A percentile compares a stretch with the other conserved stretches of the same genome.
Evolutionary conservation across 2,113 vertebrate genomes (phyloP).

Genomic region (Delphinus delphis): DNA sequence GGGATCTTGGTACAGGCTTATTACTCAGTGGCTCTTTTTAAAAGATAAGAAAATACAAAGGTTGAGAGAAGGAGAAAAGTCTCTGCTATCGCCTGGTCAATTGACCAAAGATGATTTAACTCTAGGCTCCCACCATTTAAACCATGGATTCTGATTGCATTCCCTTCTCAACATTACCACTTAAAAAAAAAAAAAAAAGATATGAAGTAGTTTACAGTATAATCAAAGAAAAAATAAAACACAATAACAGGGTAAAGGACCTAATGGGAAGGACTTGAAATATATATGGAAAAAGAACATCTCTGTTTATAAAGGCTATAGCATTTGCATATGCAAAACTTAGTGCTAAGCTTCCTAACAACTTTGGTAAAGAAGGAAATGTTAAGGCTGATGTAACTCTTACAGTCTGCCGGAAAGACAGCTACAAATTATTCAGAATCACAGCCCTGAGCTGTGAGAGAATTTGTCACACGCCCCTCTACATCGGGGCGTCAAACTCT

Average conservation of each 20-base stretch:
- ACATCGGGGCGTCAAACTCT: accelerated
- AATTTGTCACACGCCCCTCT: not conserved
- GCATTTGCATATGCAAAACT: not conserved
- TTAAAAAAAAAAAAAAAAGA: not conserved
- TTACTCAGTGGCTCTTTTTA: not conserved
- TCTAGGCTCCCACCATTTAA: not conserved
- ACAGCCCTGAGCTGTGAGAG: not conserved
- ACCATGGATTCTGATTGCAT: not conserved
- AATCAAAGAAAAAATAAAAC: not conserved
- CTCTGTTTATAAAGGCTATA: not conserved
- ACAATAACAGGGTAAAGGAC: not conserved
- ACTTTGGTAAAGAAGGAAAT: not conserved
- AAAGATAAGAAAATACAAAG: not conserved
- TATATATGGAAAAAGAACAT: not conserved
- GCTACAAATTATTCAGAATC: not conserved
- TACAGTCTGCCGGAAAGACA: not conserved
- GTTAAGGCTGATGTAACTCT: not conserved
- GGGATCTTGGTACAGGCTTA: not conserved
- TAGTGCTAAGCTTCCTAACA: not conserved
- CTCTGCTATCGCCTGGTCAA: not conserved
- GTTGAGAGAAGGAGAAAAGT: not conserved
- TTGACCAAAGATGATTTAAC: not conserved
- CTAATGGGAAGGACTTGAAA: not conserved
- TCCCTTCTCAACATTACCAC: not conserved
- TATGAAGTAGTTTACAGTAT: not conserved